Evolutionary conservation across 2,113 vertebrate genomes (phyloP).

Genomic region (Furnarius figulus): DNA sequence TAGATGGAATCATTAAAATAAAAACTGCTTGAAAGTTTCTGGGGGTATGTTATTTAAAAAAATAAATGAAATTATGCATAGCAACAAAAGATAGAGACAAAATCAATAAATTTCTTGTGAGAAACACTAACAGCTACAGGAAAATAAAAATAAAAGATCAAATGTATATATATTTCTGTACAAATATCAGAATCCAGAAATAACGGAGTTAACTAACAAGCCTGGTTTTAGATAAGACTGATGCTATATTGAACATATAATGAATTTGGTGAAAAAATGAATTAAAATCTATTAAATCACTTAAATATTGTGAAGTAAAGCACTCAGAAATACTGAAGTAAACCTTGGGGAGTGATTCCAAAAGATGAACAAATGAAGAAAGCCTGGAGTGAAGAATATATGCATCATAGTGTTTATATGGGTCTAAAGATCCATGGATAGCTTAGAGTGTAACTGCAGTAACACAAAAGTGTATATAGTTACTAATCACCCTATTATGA

Average conservation of each 20-base stretch:
- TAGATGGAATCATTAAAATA: background rate
- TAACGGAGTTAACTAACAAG: background rate
- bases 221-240: background rate
- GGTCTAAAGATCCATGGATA: background rate
- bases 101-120: background rate
- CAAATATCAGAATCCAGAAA: background rate
- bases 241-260: background rate
- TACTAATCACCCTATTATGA: accelerated
- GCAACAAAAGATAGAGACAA: background rate
- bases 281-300: background rate
- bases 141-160: background rate
- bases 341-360: background rate
- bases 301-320: background rate
- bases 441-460: background rate
- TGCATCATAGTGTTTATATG: background rate
- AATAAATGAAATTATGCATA: background rate
- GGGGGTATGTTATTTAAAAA: background rate
- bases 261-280: background rate
- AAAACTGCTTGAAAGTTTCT: background rate
- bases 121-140: background rate
- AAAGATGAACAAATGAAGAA: background rate
- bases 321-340: background rate
- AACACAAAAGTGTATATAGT: background rate
- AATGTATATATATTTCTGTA: background rate
- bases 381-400: background rate